Percentiles rank a stretch among this genome's conserved stretches.
Conservation (phyloP, 1,140 invertebrate genomes). For the Dendrolimus kikuchii region DNA sequence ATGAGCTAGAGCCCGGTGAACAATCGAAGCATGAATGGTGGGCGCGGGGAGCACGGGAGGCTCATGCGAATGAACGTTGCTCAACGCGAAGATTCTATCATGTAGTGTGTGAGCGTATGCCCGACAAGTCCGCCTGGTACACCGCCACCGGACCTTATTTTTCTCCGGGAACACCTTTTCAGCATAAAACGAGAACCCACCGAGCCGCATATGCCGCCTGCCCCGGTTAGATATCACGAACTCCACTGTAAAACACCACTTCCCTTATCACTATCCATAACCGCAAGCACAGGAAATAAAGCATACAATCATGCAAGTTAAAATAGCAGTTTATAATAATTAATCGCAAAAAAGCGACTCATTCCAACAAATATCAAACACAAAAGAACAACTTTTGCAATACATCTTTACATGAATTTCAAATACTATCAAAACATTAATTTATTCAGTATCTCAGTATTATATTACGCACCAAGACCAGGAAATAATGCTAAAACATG, state of each 20-base stretch:
- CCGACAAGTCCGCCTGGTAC: slow-evolving; percentile 67
- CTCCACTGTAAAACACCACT: slow-evolving; percentile 61
- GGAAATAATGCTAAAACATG: too few species aligned
- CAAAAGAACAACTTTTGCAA: too few species aligned
- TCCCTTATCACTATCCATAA: slow-evolving; percentile 31
- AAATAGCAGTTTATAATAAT: not conserved
- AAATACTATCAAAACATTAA: too few species aligned
- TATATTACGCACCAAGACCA: too few species aligned
- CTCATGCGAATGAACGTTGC: slow-evolving; percentile 65
- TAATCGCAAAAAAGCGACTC: not conserved
- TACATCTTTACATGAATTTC: too few species aligned
- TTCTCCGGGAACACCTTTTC: slow-evolving; percentile 70
- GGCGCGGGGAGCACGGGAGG: slow-evolving; percentile 37
- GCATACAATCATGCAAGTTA: slow-evolving; percentile 2
- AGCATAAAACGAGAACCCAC: slow-evolving; percentile 68
- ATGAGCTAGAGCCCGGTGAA: slow-evolving; percentile 27
- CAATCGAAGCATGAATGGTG: not conserved
- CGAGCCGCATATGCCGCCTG: slow-evolving; percentile 63
- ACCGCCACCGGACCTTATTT: slow-evolving; percentile 68
- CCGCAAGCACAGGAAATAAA: slow-evolving; percentile 7
- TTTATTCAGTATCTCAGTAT: too few species aligned
- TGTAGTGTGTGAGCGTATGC: slow-evolving; percentile 68
- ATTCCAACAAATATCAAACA: not conserved
- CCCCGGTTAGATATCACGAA: slow-evolving; percentile 71
- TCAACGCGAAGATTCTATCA: slow-evolving; percentile 67